phyloP scores from a whole-genome alignment of 2,888 invertebrate species.

The Nomada lathburiana region DNA sequence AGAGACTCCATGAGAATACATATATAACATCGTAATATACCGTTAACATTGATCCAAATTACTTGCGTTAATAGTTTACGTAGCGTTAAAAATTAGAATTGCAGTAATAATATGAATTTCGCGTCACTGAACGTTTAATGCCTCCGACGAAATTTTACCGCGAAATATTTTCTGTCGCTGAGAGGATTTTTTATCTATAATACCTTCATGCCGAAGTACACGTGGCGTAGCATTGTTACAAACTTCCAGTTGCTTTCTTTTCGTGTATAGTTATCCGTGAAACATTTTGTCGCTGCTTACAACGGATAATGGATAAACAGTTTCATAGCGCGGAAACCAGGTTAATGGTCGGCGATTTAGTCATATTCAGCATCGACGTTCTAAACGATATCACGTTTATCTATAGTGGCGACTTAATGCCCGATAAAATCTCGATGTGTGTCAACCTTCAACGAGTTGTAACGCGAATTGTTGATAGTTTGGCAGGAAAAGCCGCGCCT shows the following conservation, averaged over 20 bases:
- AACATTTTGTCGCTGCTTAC: slow-evolving; percentile 45
- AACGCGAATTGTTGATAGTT: not conserved
- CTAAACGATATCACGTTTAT: slow-evolving; percentile 43
- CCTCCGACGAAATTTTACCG: not conserved
- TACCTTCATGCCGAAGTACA: not conserved
- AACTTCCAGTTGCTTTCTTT: slow-evolving; percentile 45
- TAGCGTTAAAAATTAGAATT: too few relatives aligned
- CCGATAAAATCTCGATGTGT: slow-evolving; percentile 40
- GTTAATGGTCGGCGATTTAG: slow-evolving; percentile 65
- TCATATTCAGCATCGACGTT: slow-evolving; percentile 37
- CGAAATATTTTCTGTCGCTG: not conserved
- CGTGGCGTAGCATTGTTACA: slow-evolving; percentile 7
- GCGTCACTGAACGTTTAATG: too few relatives aligned
- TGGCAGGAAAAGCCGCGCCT: not conserved
- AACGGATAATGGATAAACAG: slow-evolving; percentile 63
- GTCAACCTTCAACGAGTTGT: slow-evolving; percentile 20
- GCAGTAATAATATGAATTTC: too few relatives aligned
- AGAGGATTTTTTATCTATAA: not conserved
- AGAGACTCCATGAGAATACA: not conserved
- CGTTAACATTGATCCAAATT: not conserved
- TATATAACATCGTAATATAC: not conserved
- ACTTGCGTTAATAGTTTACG: not conserved
- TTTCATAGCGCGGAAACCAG: slow-evolving; percentile 58
- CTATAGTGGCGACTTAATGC: slow-evolving; percentile 38
- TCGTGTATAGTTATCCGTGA: slow-evolving; percentile 37